Conservation (phyloP, 2,797 vertebrate species). For the Semotilus atromaculatus region DNA sequence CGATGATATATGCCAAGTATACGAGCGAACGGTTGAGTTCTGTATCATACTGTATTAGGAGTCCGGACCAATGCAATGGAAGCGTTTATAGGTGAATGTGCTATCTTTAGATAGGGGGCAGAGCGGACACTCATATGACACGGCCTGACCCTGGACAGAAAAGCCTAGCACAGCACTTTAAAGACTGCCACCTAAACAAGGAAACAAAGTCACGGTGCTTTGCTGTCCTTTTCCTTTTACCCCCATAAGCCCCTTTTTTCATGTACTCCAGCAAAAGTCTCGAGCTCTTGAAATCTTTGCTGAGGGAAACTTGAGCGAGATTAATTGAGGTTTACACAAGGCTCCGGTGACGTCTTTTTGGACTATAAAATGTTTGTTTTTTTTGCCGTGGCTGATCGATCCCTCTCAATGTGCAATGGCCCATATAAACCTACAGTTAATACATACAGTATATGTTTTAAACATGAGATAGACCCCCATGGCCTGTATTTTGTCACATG, state of each 20-base stretch:
- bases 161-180: slow-evolving; percentile 83
- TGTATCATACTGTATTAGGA: slow-evolving; percentile 75
- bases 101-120: slow-evolving; percentile 36
- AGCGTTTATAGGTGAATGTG: slow-evolving; percentile 67
- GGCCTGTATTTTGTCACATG: slow-evolving; percentile 71
- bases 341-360: slow-evolving; percentile 2
- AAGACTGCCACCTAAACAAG: slow-evolving; percentile 74
- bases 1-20: slow-evolving; percentile 81
- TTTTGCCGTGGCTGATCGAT: slow-evolving; percentile 44
- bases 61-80: slow-evolving; percentile 83
- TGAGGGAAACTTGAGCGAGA: slow-evolving; percentile 38
- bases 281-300: slow-evolving; percentile 22
- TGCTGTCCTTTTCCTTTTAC: slow-evolving; percentile 25
- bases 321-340: slow-evolving; percentile 40
- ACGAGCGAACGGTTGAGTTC: slow-evolving; percentile 73
- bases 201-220: slow-evolving; percentile 65
- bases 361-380: not conserved
- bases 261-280: slow-evolving; percentile 15
- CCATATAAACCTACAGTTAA: slow-evolving; percentile 54
- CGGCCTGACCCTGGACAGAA: slow-evolving; percentile 70
- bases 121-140: slow-evolving; percentile 70
- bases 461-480: slow-evolving; percentile 44
- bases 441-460: slow-evolving; percentile 47
- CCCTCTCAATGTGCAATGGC: slow-evolving; percentile 64
- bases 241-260: not conserved